Base-by-base conservation (phyloP, 2,888 invertebrate genomes). In the Caenorhabditis virilis region DNA sequence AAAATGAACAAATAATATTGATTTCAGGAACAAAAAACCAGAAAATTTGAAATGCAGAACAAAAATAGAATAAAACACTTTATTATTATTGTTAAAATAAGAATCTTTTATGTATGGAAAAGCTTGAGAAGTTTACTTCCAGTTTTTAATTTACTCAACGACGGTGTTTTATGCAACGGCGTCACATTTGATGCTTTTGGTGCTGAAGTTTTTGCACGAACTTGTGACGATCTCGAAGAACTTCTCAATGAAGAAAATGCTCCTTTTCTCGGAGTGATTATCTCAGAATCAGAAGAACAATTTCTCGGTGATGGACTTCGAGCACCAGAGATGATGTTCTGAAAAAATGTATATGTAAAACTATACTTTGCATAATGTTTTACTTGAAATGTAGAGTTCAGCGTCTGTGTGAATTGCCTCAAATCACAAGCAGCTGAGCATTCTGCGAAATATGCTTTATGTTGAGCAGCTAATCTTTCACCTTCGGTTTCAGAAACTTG, bases 401-500 rank as follows among this genome's bases (percentile, higher is more conserved):
- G 57, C 13, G 70, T 61, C 39, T 72, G 62, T 1, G 71, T 64
- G 33, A 78, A 76, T 22, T 68, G 66, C 16, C 70, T 47, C 11
- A 69, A 49, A 39, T 74, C 76, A n/a, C 61, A 74, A 4, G 75
- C 70, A n/a, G 76, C 73, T 15, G 69, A 69, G 23, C 69, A 66
- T 49, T 79, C 79, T 13, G 69, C 67, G 48, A 78, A 78, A 11
- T 68, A 56, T 0, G 77, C 74, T 15, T 69, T 71, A 51, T 72
- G 68, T 49, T 72, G 66, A 7, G 65, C 52, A 16, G 78, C 78
- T 25, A 78, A 47, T 15, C 65, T 53, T 42, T 66, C 71, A 27
- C 77, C 79, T 42, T 80, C 73, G 1, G 62, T 53, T 26, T 75
- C 71, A 26, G 77, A 68, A 1, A 80, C 78, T 69, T 80, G 77